phyloP scores from a whole-genome alignment of 2,113 vertebrate genomes.

The Carassius gibelio region DNA sequence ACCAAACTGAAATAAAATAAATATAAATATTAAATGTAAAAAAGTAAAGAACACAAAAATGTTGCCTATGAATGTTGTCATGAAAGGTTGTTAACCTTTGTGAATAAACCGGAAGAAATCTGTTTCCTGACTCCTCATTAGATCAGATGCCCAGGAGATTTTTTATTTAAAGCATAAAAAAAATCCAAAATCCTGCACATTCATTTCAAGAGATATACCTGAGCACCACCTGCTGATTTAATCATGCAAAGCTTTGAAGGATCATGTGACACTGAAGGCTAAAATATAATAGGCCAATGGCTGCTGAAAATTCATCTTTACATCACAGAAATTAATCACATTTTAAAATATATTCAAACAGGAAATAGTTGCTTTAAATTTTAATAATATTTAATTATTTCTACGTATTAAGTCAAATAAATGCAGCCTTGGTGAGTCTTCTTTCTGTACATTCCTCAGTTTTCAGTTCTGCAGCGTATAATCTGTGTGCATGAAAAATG shows the following conservation, averaged over 20 bases:
- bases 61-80: no score
- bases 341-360: background rate
- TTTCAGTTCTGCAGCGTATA: background rate
- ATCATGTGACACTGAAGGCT: background rate
- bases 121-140: no score
- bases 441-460: background rate
- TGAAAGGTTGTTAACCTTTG: no score
- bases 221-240: background rate
- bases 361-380: background rate
- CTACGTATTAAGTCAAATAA: background rate
- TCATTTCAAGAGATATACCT: background rate
- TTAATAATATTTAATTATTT: background rate
- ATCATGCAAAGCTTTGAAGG: background rate
- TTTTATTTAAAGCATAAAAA: background rate
- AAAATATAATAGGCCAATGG: background rate
- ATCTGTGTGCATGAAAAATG: slow-evolving; percentile 6
- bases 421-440: background rate
- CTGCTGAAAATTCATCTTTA: background rate
- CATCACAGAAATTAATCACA: background rate
- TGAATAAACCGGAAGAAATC: background rate
- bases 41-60: no score
- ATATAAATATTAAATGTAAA: no score
- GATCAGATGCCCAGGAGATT: background rate
- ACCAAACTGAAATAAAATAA: no score
- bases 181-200: background rate